These are phyloP conservation scores for Lordiphosa clarofinis DNA, from an alignment of 1,140 invertebrate species.

Conservation along the genomic window DNA sequence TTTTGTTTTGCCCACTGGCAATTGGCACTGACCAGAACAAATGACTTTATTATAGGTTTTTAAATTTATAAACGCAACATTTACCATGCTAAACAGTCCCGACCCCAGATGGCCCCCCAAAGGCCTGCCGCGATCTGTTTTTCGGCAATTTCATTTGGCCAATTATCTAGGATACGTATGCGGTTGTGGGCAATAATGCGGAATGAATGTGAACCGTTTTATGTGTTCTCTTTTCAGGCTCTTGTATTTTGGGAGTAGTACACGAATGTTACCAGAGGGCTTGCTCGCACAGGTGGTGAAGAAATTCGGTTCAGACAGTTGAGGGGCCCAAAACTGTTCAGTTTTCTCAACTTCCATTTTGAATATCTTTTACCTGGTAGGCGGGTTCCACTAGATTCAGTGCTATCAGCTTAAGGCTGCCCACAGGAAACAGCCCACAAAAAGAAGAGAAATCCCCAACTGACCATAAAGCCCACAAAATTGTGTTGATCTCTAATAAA, in stretches of 20 bases:
- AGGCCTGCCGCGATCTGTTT: slow-evolving; percentile 9
- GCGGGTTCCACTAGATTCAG: too few species aligned
- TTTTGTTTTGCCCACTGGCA: slow-evolving; percentile 13
- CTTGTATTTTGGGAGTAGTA: too few species aligned
- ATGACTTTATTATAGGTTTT: slow-evolving; percentile 76
- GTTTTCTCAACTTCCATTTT: slow-evolving; percentile 4
- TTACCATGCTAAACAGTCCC: slow-evolving; percentile 63
- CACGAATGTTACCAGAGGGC: too few species aligned
- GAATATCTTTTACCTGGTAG: too few species aligned
- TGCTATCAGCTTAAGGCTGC: too few species aligned
- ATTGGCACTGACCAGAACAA: slow-evolving; percentile 49
- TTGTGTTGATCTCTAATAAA: not conserved
- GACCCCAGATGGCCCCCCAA: slow-evolving; percentile 38
- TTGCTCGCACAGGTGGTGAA: not conserved
- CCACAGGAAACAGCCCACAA: too few species aligned
- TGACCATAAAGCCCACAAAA: too few species aligned
- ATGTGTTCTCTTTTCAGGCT: not conserved
- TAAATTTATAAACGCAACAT: slow-evolving; percentile 75
- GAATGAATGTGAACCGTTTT: not conserved
- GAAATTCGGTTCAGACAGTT: slow-evolving; percentile 37
- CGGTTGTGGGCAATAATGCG: not conserved
- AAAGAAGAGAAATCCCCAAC: too few species aligned
- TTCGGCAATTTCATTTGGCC: slow-evolving; percentile 8
- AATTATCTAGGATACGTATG: not conserved
- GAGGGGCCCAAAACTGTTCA: slow-evolving; percentile 36